Conservation (phyloP, 64 coral and sea anemone species). For the Pachyseris speciosa region DNA sequence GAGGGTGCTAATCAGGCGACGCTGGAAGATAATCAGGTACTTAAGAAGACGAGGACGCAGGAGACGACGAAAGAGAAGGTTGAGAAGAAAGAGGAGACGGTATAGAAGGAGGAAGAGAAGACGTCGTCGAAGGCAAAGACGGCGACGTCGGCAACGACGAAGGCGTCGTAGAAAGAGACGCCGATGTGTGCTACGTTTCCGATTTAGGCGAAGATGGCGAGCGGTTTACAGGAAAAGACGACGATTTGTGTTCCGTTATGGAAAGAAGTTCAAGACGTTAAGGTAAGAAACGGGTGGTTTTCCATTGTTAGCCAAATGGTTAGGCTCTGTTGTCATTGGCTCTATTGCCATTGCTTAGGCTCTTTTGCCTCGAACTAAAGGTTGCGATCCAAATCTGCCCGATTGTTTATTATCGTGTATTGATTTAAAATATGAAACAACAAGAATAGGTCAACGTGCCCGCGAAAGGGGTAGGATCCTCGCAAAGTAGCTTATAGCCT, state of each 20-base stretch:
- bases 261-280: background rate
- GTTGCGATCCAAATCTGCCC: no score
- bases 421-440: no score
- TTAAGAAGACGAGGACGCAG: background rate
- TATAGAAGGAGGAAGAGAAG: conserved; percentile 12
- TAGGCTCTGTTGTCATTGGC: background rate
- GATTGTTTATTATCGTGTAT: no score
- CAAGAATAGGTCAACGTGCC: no score
- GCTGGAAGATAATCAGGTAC: background rate
- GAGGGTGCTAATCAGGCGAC: background rate
- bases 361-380: no score
- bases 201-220: background rate
- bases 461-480: no score
- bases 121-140: conserved; percentile 4
- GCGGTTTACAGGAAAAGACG: background rate
- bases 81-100: background rate
- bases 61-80: background rate
- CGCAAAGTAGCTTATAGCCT: no score
- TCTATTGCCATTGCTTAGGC: no score
- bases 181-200: conserved; percentile 6
- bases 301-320: background rate
- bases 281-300: background rate
- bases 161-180: background rate
- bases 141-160: background rate
- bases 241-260: background rate